Conservation (phyloP, 2,113 vertebrate genomes). For the Dasypus novemcinctus region DNA sequence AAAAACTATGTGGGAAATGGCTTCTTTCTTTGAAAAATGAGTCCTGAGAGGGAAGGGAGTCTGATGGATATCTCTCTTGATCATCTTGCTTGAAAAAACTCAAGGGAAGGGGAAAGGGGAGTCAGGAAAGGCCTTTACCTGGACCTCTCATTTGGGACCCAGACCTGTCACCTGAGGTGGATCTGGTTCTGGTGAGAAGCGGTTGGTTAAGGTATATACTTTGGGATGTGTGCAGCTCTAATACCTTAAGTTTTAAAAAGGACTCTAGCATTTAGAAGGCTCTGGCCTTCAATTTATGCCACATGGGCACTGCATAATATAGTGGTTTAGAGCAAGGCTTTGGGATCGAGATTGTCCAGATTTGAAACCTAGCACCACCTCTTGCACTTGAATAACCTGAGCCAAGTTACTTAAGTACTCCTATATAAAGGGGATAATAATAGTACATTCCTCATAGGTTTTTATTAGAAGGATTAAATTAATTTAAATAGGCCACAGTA, state of each 20-base stretch:
- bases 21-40: conserved; percentile 24
- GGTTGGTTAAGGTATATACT: background rate
- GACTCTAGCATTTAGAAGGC: no score
- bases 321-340: background rate
- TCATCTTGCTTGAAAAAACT: background rate
- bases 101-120: background rate
- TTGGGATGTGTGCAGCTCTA: background rate
- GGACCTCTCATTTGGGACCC: background rate
- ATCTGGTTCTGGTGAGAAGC: background rate
- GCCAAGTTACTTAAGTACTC: background rate
- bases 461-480: conserved; percentile 8
- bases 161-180: background rate
- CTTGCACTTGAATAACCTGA: background rate
- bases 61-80: background rate
- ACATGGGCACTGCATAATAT: background rate
- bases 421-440: background rate
- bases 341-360: background rate
- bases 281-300: background rate
- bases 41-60: background rate
- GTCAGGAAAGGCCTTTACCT: background rate
- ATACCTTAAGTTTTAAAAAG: background rate
- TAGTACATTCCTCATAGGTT: background rate
- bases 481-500: background rate
- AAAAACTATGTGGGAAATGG: background rate
- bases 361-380: background rate